phyloP scores from a whole-genome alignment of 92 coral and sea anemone genomes.

The Porites divaricata region DNA sequence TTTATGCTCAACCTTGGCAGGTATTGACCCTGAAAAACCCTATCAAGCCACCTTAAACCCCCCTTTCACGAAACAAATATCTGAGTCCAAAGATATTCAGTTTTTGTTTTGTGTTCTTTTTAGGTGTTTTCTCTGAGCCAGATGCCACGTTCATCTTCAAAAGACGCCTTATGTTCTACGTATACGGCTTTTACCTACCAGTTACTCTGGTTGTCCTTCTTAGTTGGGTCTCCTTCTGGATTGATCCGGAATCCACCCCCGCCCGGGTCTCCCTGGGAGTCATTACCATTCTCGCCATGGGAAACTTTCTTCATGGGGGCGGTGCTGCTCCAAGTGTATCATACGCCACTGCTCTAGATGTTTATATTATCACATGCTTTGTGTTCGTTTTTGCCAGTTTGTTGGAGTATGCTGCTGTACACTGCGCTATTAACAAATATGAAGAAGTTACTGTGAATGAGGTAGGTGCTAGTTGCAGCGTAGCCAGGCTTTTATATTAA shows the following conservation, averaged over 20 bases:
- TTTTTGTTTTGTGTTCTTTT: not conserved
- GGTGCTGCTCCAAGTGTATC: slow-evolving; percentile 69
- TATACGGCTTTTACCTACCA: slow-evolving; percentile 73
- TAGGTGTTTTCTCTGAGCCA: slow-evolving; percentile 79
- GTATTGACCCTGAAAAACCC: too few species aligned
- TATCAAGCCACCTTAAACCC: too few species aligned
- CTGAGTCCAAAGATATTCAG: too few species aligned
- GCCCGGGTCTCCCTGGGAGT: slow-evolving; percentile 85
- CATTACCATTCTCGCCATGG: slow-evolving; percentile 83
- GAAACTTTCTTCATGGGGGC: slow-evolving; percentile 66
- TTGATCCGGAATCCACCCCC: slow-evolving; percentile 77
- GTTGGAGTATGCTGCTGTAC: slow-evolving; percentile 75
- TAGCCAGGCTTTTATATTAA: too few species aligned
- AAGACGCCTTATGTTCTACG: slow-evolving; percentile 72
- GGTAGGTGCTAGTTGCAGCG: slow-evolving; percentile 17
- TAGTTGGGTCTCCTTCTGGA: slow-evolving; percentile 83
- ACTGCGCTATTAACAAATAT: slow-evolving; percentile 58
- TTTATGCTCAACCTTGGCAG: too few species aligned
- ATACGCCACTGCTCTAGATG: slow-evolving; percentile 78
- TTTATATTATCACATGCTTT: slow-evolving; percentile 68
- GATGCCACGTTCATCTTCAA: slow-evolving; percentile 56
- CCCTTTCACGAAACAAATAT: too few species aligned
- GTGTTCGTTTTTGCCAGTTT: slow-evolving; percentile 75
- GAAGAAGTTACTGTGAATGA: slow-evolving; percentile 54
- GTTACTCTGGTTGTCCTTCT: slow-evolving; percentile 60